Evolutionary conservation across 1,140 invertebrate species (phyloP).

Genomic region (Calephelis nemesis): DNA sequence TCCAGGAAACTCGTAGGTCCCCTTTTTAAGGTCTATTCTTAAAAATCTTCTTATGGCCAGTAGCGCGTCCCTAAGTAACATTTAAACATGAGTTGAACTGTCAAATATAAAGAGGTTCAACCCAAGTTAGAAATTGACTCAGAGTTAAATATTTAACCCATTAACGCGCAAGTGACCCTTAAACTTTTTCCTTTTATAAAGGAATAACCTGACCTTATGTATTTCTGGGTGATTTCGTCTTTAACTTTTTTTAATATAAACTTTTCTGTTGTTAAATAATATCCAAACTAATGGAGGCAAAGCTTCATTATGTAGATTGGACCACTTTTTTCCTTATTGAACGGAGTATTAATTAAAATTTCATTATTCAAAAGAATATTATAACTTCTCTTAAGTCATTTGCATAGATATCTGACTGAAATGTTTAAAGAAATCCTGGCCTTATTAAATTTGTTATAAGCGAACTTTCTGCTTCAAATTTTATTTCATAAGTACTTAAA

Average conservation of each 20-base stretch:
- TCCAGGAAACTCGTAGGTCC: no score
- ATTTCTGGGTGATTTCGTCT: no score
- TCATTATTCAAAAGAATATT: slow-evolving; percentile 66
- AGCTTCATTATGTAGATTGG: slow-evolving; percentile 7
- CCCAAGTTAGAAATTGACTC: no score
- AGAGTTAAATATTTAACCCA: no score
- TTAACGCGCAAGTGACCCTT: no score
- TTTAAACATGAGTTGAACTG: no score
- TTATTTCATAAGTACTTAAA: not conserved
- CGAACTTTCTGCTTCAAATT: slow-evolving; percentile 2
- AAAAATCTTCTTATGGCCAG: no score
- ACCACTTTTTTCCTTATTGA: slow-evolving; percentile 38
- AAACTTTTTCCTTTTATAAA: no score
- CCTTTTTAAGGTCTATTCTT: no score
- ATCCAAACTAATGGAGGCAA: slow-evolving; percentile 12
- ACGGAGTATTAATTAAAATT: slow-evolving; percentile 63
- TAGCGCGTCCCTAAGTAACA: no score
- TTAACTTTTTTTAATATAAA: not conserved
- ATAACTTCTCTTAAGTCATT: slow-evolving; percentile 61
- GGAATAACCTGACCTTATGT: no score
- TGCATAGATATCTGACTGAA: slow-evolving; percentile 57
- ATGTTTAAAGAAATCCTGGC: slow-evolving; percentile 54
- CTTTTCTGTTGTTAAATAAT: not conserved
- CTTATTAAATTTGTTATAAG: slow-evolving; percentile 61
- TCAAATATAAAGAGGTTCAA: no score